A percentile compares a stretch with the other conserved stretches of the same genome.
These are phyloP conservation scores for Zosterops japonicus DNA, from an alignment of 2,113 vertebrate species.

Conservation along the genomic window DNA sequence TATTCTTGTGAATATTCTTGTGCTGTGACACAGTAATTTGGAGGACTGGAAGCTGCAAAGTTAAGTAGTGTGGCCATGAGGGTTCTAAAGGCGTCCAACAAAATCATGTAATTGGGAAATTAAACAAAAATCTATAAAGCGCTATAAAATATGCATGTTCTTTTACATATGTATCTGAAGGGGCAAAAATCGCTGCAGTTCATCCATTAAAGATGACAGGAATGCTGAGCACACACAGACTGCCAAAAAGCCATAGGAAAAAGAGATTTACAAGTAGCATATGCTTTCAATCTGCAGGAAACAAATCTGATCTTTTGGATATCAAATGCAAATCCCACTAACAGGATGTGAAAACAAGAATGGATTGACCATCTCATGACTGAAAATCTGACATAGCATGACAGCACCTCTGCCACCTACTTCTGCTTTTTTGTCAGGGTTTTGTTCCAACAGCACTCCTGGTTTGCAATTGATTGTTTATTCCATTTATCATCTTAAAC, in stretches of 20 bases:
- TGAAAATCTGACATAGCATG: not conserved
- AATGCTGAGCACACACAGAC: not conserved
- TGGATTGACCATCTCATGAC: not conserved
- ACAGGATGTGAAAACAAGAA: not conserved
- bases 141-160: not conserved
- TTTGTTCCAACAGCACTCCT: not conserved
- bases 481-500: not conserved
- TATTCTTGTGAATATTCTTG: not conserved
- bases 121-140: not conserved
- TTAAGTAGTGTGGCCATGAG: not conserved
- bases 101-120: not conserved
- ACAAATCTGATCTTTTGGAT: not conserved
- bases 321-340: not conserved
- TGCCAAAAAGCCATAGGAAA: not conserved
- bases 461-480: not conserved
- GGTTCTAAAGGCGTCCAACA: not conserved
- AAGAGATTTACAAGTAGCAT: not conserved
- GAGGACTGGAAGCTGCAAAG: not conserved
- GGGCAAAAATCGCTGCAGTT: not conserved
- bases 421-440: not conserved
- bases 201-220: not conserved
- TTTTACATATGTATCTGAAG: not conserved
- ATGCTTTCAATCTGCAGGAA: not conserved
- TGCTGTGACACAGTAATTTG: not conserved
- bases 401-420: not conserved